Evolutionary conservation across 2,888 invertebrate genomes (phyloP).

Genomic region (Disparrhopalites patrizii): DNA sequence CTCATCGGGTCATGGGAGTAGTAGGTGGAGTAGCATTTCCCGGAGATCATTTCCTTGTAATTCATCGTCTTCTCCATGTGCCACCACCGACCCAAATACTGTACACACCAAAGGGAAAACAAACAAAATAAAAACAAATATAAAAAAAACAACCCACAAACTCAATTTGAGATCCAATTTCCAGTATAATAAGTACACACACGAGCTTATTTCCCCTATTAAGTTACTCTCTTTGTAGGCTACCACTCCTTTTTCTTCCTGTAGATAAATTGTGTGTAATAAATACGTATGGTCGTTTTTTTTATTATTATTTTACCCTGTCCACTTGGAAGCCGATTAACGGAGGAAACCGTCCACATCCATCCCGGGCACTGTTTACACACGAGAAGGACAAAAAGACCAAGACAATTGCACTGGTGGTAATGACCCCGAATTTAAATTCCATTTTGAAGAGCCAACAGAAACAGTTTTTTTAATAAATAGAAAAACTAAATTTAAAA

Average conservation of each 20-base stretch:
- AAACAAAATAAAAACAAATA: neutral
- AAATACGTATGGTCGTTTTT: neutral
- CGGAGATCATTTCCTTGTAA: conserved; percentile 34
- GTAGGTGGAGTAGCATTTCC: conserved; percentile 48
- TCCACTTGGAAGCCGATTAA: conserved; percentile 46
- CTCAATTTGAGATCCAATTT: too few species aligned
- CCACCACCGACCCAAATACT: conserved; percentile 49
- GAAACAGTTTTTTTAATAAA: neutral
- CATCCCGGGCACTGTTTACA: too few species aligned
- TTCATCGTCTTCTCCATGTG: conserved; percentile 49
- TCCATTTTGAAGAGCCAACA: neutral
- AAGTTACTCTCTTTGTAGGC: too few species aligned
- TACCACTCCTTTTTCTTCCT: too few species aligned
- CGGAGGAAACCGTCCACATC: conserved; percentile 45
- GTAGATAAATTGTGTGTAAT: too few species aligned
- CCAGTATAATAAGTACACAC: neutral
- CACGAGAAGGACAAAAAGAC: too few species aligned
- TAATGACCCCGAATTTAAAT: too few species aligned
- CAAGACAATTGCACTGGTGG: too few species aligned
- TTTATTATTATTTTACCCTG: conserved; percentile 29
- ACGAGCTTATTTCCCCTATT: too few species aligned
- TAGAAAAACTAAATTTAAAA: neutral
- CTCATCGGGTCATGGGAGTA: conserved; percentile 48
- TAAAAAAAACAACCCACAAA: neutral
- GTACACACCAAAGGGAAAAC: neutral